A percentile compares a stretch with the other conserved stretches of the same genome.
These are phyloP conservation scores for Mionectes macconnelli DNA, from an alignment of 2,113 vertebrate species.

Conservation along the genomic window DNA sequence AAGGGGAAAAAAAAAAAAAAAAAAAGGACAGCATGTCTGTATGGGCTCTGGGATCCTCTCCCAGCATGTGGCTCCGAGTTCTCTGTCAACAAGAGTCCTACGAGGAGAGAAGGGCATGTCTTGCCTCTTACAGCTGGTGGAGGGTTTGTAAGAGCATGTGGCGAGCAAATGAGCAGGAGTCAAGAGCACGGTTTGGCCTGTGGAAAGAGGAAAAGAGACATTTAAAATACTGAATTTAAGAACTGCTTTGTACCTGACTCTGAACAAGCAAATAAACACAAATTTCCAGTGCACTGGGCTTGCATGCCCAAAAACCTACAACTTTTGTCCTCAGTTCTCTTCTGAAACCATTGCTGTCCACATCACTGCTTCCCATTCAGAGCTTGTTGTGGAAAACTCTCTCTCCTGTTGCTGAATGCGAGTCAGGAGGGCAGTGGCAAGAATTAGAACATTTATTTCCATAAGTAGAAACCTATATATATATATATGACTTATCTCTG, in stretches of 20 bases:
- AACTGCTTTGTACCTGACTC: background rate
- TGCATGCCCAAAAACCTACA: background rate
- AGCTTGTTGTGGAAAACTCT: background rate
- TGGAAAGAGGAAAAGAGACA: background rate
- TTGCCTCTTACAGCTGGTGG: slow-evolving; percentile 69
- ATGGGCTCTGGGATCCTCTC: background rate
- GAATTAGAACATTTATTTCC: background rate
- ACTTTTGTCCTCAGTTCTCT: background rate
- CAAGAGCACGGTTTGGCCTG: slow-evolving; percentile 86
- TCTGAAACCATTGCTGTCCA: background rate
- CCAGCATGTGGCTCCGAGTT: background rate
- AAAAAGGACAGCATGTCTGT: background rate
- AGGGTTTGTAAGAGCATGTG: slow-evolving; percentile 85
- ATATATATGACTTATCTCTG: background rate
- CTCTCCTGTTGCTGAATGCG: background rate
- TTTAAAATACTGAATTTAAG: background rate
- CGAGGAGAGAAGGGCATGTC: background rate
- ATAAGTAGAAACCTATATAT: background rate
- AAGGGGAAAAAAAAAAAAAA: no score
- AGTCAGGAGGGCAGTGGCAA: background rate
- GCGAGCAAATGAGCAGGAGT: slow-evolving; percentile 82
- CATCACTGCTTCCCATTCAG: background rate
- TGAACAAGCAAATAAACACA: background rate
- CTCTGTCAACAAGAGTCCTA: background rate
- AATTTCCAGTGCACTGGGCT: background rate